phyloP scores from a whole-genome alignment of 2,797 vertebrate genomes.

The Crenuchus spilurus region DNA sequence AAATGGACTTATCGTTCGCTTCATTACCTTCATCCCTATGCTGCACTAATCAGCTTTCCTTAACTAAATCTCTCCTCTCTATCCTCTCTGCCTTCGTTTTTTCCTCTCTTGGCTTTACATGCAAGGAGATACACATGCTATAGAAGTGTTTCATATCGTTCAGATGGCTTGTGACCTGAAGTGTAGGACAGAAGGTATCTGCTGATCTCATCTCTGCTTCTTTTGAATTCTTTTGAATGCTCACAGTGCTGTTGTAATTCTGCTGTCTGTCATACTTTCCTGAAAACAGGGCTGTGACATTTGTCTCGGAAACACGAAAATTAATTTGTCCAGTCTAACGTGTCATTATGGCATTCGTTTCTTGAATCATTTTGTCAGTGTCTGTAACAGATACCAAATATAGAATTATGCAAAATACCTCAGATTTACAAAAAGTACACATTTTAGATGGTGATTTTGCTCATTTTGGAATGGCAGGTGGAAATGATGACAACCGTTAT shows the following conservation, averaged over 20 bases:
- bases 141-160: slow-evolving; percentile 87
- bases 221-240: neutral
- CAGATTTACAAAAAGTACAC: neutral
- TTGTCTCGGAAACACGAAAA: neutral
- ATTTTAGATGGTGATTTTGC: slow-evolving; percentile 56
- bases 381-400: slow-evolving; percentile 20
- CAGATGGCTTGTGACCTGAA: slow-evolving; percentile 85
- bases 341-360: slow-evolving; percentile 2
- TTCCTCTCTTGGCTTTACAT: slow-evolving; percentile 60
- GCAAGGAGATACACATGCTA: slow-evolving; percentile 84
- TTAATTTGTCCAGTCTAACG: neutral
- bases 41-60: slow-evolving; percentile 27
- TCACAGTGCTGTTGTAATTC: neutral
- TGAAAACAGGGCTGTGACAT: neutral
- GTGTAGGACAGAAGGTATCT: slow-evolving; percentile 90
- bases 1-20: neutral
- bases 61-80: slow-evolving; percentile 27
- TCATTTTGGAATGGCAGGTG: slow-evolving; percentile 74
- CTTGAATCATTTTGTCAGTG: slow-evolving; percentile 11
- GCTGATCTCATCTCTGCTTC: slow-evolving; percentile 69
- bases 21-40: slow-evolving; percentile 9
- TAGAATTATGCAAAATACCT: neutral
- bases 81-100: slow-evolving; percentile 27
- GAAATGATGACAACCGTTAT: slow-evolving; percentile 83
- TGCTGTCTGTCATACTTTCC: neutral